phyloP scores from a whole-genome alignment of 2,113 vertebrate species.

The Hippotragus niger region DNA sequence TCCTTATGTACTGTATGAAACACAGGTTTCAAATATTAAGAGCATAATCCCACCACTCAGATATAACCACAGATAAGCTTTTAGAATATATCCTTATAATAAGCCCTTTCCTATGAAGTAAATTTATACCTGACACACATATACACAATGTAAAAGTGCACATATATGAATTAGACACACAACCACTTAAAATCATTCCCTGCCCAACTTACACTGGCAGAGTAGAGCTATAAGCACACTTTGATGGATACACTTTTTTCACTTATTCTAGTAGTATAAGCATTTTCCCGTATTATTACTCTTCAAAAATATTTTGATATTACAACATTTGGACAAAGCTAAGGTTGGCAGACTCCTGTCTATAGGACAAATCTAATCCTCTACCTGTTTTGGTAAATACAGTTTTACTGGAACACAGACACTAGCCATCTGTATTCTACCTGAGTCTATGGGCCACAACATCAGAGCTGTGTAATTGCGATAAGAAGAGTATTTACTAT shows the following conservation, averaged over 20 bases:
- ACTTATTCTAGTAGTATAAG: background rate
- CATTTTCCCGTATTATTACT: background rate
- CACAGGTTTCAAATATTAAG: background rate
- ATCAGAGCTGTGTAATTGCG: background rate
- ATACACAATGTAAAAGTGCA: background rate
- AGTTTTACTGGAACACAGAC: background rate
- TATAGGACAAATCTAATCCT: background rate
- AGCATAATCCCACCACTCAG: background rate
- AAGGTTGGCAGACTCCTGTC: background rate
- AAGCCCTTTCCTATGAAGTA: background rate
- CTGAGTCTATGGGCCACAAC: accelerated
- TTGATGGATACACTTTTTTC: background rate
- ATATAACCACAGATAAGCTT: background rate
- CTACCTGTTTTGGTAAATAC: background rate
- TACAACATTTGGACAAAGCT: background rate
- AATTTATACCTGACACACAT: background rate
- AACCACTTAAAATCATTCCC: background rate
- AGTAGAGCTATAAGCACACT: background rate
- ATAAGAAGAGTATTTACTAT: background rate
- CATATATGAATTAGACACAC: background rate
- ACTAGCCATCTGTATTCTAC: background rate
- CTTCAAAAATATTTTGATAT: background rate
- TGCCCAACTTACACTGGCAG: background rate
- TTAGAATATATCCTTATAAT: background rate
- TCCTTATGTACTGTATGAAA: background rate